Base-by-base conservation (phyloP, 2,797 vertebrate genomes). In the Eidolon dupreanum region DNA sequence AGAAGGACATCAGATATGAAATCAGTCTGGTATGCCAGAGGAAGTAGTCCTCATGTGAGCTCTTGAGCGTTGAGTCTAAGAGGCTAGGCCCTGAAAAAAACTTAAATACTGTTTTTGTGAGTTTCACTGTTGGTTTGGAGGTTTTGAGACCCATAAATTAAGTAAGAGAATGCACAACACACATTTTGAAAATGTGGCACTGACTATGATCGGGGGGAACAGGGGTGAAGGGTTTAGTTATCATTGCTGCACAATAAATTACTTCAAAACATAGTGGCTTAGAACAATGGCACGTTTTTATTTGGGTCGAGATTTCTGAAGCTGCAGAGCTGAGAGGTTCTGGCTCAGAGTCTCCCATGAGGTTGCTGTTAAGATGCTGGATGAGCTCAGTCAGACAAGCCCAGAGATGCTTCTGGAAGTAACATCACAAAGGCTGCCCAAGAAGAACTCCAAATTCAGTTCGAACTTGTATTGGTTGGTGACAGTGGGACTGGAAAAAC, bases 1-100 rank as follows among this genome's bases (percentile, higher is more conserved):
- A 16, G 41, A 71, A 49, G 41, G 55, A 2, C 36, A 46, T 66
- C 66, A 41, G 43, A 17, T 24, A 46, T 6, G 8, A 57, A 89
- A 81, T 53, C 11, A 57, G 49, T 57, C 49, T 63, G 74, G 68
- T 4, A 51, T 86, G 31, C n/a, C 24, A 17, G 43, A 63, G 15
- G 38, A 79, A 75, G 22, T 49, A 68, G 55, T 49, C 20, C 16
- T 71, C 4, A 70, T 10, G 43, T 57, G 88, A 88, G 85, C 49
- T 77, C 59, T 75, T 41, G 51, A 96, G 78, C 63, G 12, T 5
- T 19, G 55, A 96, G 51, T 49, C 61, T 89, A n/a, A 73, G 93
- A 66, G 89, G 26, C 70, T 53, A 79, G 49, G 3, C 36, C 43
- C 85, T 82, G 59, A 63, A 88, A 66, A 66, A 83, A 59, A 17